These are phyloP conservation scores for Anas bahamensis DNA, from an alignment of 2,797 vertebrate species.

Conservation along the genomic window DNA sequence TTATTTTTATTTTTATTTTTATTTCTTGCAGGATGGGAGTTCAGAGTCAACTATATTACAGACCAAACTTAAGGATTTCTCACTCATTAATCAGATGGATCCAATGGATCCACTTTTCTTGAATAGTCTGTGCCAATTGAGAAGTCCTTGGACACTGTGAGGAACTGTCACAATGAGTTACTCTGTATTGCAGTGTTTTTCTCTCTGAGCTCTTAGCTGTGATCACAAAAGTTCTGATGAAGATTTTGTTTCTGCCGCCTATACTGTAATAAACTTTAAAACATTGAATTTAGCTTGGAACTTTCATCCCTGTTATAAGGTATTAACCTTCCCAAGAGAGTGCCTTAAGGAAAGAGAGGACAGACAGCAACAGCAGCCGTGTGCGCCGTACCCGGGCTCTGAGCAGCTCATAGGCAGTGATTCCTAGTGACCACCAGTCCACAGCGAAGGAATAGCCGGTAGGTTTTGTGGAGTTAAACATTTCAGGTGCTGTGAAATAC, in stretches of 20 bases:
- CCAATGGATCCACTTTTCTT: neutral
- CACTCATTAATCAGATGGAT: neutral
- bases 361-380: rapidly evolving
- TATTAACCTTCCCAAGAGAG: neutral
- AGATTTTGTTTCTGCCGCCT: neutral
- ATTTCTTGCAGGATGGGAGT: neutral
- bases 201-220: neutral
- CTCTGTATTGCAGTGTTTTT: neutral
- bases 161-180: neutral
- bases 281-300: neutral
- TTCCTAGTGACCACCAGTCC: constrained; percentile 98
- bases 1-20: neutral
- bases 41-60: neutral
- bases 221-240: neutral
- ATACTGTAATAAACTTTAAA: neutral
- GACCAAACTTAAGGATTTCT: neutral
- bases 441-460: constrained; percentile 92
- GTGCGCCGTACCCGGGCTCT: constrained; percentile 86
- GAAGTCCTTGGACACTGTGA: rapidly evolving
- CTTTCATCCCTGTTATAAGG: neutral
- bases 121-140: neutral
- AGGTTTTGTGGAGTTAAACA: constrained; percentile 88
- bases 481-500: constrained; percentile 89
- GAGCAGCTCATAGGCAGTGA: constrained; percentile 95
- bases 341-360: neutral